Percentiles rank a stretch among this genome's conserved stretches.
Evolutionary conservation across 2,113 vertebrate genomes (phyloP).

Genomic region (Megaceryle torquata): DNA sequence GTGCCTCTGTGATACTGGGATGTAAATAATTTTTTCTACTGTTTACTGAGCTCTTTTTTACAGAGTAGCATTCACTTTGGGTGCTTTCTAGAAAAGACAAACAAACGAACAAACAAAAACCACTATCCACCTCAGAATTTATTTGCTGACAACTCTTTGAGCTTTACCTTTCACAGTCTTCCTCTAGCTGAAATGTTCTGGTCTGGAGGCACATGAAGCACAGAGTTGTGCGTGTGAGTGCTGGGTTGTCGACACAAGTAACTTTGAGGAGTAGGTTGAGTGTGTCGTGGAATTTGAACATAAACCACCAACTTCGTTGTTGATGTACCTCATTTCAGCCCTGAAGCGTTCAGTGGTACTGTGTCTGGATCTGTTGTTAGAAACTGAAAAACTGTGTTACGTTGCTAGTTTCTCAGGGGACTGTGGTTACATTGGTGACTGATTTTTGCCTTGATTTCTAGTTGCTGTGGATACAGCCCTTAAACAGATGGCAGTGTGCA

Average conservation of each 20-base stretch:
- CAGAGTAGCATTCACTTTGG: not conserved
- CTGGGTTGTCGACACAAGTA: not conserved
- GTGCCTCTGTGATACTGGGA: not conserved
- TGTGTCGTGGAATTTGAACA: not conserved
- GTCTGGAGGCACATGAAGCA: not conserved
- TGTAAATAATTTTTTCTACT: not conserved
- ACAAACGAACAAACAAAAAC: too few species aligned
- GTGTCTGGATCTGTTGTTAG: not conserved
- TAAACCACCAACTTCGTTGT: not conserved
- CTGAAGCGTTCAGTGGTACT: not conserved
- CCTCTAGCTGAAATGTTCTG: not conserved
- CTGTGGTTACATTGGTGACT: constrained; percentile 7
- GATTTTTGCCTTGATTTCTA: constrained; percentile 21
- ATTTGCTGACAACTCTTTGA: not conserved
- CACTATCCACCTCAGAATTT: not conserved
- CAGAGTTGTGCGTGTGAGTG: not conserved
- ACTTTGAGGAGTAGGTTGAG: not conserved
- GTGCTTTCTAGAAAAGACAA: not conserved
- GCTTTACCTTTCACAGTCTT: not conserved
- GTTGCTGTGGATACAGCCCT: constrained; percentile 28
- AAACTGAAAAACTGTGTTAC: not conserved
- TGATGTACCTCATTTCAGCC: not conserved
- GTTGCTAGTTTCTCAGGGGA: not conserved
- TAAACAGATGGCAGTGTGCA: not conserved
- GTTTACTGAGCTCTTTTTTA: not conserved